phyloP scores from a whole-genome alignment of 2,113 vertebrate genomes.

The Sapajus apella region DNA sequence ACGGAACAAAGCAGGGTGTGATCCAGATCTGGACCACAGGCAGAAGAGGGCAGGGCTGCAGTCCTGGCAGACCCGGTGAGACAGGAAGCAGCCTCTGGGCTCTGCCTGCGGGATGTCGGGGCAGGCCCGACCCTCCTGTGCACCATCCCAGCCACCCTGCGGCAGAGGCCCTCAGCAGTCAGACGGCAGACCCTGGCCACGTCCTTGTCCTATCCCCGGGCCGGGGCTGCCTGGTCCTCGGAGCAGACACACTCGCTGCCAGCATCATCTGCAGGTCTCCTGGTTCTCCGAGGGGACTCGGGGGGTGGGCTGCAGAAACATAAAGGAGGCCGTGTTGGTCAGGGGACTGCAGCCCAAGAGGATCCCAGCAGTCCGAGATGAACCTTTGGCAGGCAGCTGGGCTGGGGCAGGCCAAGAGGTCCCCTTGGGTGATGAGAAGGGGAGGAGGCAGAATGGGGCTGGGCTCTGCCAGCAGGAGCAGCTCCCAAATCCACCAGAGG shows the following conservation, averaged over 20 bases:
- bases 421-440: background rate
- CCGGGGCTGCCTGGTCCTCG: background rate
- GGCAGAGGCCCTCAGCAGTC: background rate
- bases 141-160: background rate
- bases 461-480: background rate
- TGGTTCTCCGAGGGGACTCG: background rate
- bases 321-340: accelerated
- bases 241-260: accelerated
- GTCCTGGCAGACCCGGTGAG: background rate
- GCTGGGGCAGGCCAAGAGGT: accelerated
- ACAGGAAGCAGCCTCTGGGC: background rate
- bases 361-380: too few relatives aligned
- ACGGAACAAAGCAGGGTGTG: background rate
- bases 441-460: background rate
- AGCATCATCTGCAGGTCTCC: background rate
- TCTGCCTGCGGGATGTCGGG: background rate
- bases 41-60: accelerated
- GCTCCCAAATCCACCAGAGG: background rate
- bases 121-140: too few relatives aligned
- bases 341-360: background rate
- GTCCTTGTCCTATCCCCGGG: background rate
- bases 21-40: background rate
- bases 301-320: background rate
- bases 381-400: background rate
- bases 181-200: background rate